Evolutionary conservation across 1,140 invertebrate species (phyloP).

Genomic region (Vanessa atalanta): DNA sequence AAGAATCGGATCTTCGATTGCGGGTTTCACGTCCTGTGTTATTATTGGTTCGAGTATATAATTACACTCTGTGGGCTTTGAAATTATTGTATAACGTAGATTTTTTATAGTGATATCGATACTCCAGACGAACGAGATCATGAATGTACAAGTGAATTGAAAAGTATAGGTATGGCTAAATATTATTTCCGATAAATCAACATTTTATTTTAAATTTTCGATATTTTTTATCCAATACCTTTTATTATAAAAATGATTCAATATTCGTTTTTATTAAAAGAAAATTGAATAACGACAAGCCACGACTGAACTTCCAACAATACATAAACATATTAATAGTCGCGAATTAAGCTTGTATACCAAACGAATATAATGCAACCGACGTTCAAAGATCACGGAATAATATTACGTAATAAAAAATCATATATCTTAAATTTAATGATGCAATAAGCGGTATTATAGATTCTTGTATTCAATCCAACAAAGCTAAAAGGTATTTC

Average conservation of each 20-base stretch:
- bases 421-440: constrained; percentile 5
- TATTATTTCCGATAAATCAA: too few relatives aligned
- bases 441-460: constrained; percentile 8
- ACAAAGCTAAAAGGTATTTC: neutral
- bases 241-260: too few relatives aligned
- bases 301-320: too few relatives aligned
- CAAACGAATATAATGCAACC: constrained; percentile 7
- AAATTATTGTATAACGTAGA: constrained; percentile 12
- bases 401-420: constrained; percentile 1
- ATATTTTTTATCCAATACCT: too few relatives aligned
- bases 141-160: too few relatives aligned
- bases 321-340: neutral
- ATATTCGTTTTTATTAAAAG: too few relatives aligned
- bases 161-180: too few relatives aligned
- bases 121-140: too few relatives aligned
- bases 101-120: too few relatives aligned
- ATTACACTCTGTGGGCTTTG: constrained; percentile 46
- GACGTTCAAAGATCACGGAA: constrained; percentile 15
- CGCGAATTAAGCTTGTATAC: neutral
- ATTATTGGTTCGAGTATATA: constrained; percentile 66
- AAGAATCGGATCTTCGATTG: constrained; percentile 52
- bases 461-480: neutral
- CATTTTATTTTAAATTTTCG: too few relatives aligned
- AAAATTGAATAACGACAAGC: too few relatives aligned
- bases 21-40: constrained; percentile 56